Conservation (phyloP, 2,888 invertebrate genomes). For the Standfussiana lucernea region DNA sequence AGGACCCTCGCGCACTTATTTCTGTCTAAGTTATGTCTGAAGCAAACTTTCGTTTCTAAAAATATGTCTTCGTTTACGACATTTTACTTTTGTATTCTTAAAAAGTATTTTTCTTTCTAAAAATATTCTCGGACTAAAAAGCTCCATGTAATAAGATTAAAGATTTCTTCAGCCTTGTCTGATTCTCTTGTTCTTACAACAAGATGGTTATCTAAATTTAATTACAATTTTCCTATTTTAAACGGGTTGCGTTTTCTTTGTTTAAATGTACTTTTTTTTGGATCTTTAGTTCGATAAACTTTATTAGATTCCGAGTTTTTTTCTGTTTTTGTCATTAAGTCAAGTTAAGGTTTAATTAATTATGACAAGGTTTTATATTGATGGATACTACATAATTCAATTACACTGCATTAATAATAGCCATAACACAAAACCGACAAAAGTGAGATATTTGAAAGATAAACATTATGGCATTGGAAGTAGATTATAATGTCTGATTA, state of each 20-base stretch:
- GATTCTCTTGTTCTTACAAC: slow-evolving; percentile 13
- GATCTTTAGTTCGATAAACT: not conserved
- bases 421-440: not conserved
- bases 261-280: not conserved
- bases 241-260: not conserved
- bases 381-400: no score
- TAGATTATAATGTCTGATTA: not conserved
- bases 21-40: slow-evolving; percentile 3
- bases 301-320: not conserved
- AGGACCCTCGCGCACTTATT: not conserved
- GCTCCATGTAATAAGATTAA: slow-evolving; percentile 36
- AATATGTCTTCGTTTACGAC: slow-evolving; percentile 25
- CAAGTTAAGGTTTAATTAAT: not conserved
- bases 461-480: not conserved
- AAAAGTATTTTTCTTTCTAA: slow-evolving; percentile 6
- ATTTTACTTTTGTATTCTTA: slow-evolving; percentile 19
- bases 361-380: not conserved
- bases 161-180: slow-evolving; percentile 1
- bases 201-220: slow-evolving; percentile 28
- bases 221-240: slow-evolving; percentile 26
- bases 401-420: no score
- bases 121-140: slow-evolving; percentile 35
- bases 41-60: slow-evolving; percentile 23
- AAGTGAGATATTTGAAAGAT: not conserved
- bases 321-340: no score